A percentile compares a stretch with the other conserved stretches of the same genome.
These are phyloP conservation scores for Cephalopholis sonnerati DNA, from an alignment of 2,113 vertebrate genomes.

Conservation along the genomic window DNA sequence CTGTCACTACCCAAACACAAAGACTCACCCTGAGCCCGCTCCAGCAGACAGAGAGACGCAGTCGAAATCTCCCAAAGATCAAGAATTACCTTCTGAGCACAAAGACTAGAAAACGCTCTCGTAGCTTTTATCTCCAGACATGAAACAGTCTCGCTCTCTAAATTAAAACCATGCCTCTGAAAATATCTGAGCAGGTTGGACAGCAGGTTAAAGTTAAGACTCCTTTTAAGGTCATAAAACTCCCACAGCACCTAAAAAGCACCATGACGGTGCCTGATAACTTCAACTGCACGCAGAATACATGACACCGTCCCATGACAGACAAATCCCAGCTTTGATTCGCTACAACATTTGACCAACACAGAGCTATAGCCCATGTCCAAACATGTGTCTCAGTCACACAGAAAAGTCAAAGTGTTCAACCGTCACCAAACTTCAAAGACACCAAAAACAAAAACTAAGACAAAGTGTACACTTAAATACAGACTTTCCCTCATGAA, in stretches of 20 bases:
- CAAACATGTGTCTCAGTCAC: background rate
- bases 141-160: background rate
- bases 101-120: background rate
- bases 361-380: background rate
- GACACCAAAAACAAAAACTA: background rate
- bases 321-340: background rate
- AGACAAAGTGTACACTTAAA: background rate
- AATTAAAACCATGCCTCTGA: slow-evolving; percentile 1
- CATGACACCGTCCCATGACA: slow-evolving; percentile 12
- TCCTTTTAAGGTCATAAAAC: slow-evolving; percentile 10
- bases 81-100: background rate
- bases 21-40: background rate
- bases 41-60: background rate
- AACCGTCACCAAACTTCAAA: background rate
- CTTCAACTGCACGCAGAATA: background rate
- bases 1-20: background rate
- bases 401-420: background rate
- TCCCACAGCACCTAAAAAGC: background rate
- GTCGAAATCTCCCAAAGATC: background rate
- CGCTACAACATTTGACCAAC: background rate
- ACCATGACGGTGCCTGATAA: slow-evolving; percentile 21
- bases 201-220: slow-evolving; percentile 13
- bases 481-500: background rate
- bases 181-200: background rate
- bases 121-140: background rate